Conservation (phyloP, 1,140 invertebrate genomes). For the Drosophila kanapiae region DNA sequence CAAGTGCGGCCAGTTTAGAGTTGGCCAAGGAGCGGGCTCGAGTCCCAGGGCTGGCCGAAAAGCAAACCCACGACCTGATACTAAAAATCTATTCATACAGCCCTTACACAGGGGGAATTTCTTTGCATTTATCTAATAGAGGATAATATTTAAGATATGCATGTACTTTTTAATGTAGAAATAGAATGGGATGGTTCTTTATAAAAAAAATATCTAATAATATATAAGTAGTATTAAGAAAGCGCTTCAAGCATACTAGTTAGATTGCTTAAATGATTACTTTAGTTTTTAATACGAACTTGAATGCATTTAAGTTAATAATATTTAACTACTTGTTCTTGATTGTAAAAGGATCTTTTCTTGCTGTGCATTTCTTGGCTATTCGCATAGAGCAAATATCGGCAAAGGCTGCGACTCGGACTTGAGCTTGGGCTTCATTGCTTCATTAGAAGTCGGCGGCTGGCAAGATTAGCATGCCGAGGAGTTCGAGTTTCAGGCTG, state of each 20-base stretch:
- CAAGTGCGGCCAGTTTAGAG: constrained; percentile 40
- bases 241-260: no score
- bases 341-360: not conserved
- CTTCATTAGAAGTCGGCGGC: constrained; percentile 67
- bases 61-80: constrained; percentile 14
- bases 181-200: no score
- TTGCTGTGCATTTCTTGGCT: constrained; percentile 11
- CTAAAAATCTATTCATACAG: constrained; percentile 45
- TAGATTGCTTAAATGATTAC: no score
- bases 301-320: not conserved
- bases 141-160: not conserved
- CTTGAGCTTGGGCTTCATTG: constrained; percentile 51
- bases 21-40: constrained; percentile 18
- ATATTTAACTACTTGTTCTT: not conserved
- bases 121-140: no score
- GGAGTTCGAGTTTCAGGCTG: constrained; percentile 23
- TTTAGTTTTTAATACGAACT: no score
- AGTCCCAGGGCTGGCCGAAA: constrained; percentile 10
- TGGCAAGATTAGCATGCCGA: constrained; percentile 63
- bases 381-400: constrained; percentile 59
- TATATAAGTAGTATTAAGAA: no score
- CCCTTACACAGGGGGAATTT: not conserved
- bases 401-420: constrained; percentile 18
- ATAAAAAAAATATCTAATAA: no score
- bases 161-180: no score